These are phyloP conservation scores for Cosmia trapezina DNA, from an alignment of 2,888 invertebrate species.

Conservation along the genomic window DNA sequence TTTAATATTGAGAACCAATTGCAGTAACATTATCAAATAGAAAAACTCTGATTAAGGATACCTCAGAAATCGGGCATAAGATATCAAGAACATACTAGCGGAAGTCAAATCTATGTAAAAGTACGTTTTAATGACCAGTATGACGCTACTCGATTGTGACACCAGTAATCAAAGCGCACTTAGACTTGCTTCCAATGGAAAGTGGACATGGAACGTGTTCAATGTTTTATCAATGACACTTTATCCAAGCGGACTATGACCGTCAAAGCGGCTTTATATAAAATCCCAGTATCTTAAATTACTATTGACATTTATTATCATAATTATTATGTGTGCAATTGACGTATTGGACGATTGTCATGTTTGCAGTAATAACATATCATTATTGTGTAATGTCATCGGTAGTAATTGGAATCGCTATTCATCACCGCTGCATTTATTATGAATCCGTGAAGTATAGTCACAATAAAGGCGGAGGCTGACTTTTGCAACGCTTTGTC, in stretches of 20 bases:
- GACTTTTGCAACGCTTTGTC: no score
- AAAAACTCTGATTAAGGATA: neutral
- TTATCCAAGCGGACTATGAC: neutral
- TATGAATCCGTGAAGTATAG: neutral
- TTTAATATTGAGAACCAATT: neutral
- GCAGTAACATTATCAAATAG: neutral
- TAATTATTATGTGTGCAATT: neutral
- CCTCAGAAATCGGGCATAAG: neutral
- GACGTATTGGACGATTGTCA: neutral
- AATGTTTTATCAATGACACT: neutral
- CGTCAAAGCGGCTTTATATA: neutral
- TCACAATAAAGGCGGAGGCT: neutral
- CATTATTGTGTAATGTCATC: slow-evolving; percentile 2
- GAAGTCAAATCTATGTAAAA: neutral
- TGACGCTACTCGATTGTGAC: neutral
- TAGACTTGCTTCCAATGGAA: neutral
- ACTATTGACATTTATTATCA: slow-evolving; percentile 1
- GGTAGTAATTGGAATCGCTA: slow-evolving; percentile 7
- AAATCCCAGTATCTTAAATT: slow-evolving; percentile 1
- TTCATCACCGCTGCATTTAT: neutral
- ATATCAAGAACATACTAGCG: neutral
- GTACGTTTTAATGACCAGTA: neutral
- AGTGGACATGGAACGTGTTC: neutral
- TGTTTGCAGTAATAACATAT: neutral
- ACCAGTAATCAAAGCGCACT: neutral